These are phyloP conservation scores for Neoaliturus tenellus DNA, from an alignment of 2,888 invertebrate species.

Conservation along the genomic window DNA sequence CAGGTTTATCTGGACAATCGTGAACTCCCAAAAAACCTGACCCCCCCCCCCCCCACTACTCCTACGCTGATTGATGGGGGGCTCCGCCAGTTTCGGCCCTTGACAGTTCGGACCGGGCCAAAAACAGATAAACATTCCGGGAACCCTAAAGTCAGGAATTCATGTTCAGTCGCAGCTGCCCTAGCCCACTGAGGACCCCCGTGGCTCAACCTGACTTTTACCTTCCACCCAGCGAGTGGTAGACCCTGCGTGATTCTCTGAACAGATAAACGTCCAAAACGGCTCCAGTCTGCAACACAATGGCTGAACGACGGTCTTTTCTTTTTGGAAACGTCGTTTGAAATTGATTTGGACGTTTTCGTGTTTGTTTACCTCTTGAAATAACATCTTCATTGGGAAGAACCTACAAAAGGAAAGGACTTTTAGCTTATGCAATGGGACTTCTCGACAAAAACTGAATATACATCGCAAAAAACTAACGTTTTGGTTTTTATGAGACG, in stretches of 20 bases:
- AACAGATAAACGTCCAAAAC: not conserved
- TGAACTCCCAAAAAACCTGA: not conserved
- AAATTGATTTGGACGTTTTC: not conserved
- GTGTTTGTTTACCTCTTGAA: too few relatives aligned
- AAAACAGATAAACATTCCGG: slow-evolving; percentile 16
- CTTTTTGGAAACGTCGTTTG: too few relatives aligned
- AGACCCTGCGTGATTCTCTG: not conserved
- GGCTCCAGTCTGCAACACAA: too few relatives aligned
- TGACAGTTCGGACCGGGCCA: slow-evolving; percentile 26
- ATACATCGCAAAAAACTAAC: too few relatives aligned
- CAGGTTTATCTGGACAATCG: slow-evolving; percentile 26
- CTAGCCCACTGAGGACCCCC: slow-evolving; percentile 1
- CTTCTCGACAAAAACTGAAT: too few relatives aligned
- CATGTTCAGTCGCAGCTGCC: slow-evolving; percentile 33
- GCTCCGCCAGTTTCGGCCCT: slow-evolving; percentile 9
- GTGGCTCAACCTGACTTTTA: not conserved
- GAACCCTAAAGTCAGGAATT: slow-evolving; percentile 50
- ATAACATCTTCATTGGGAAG: too few relatives aligned
- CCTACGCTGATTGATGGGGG: not conserved
- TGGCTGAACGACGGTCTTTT: too few relatives aligned
- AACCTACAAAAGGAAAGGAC: too few relatives aligned
- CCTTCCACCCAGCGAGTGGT: slow-evolving; percentile 33
- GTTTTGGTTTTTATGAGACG: too few relatives aligned
- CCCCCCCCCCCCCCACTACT: not conserved
- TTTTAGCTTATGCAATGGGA: too few relatives aligned